phyloP scores from a whole-genome alignment of 2,113 vertebrate genomes.

The Grantiella picta region DNA sequence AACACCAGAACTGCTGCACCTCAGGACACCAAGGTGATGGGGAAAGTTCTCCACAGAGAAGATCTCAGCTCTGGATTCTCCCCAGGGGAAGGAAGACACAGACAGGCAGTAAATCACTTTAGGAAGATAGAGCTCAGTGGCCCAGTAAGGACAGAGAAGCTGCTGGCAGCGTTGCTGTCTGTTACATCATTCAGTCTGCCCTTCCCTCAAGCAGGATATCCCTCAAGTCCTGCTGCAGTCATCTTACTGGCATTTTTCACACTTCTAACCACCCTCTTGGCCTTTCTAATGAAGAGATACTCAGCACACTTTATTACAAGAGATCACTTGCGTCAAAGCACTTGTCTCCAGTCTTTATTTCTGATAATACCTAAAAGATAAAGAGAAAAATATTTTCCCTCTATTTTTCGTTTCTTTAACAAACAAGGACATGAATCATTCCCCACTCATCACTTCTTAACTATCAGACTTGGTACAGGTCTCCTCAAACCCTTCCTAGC shows the following conservation, averaged over 20 bases:
- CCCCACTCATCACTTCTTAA: neutral
- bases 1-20: rapidly evolving
- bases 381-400: neutral
- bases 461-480: neutral
- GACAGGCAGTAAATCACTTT: neutral
- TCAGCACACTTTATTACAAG: neutral
- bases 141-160: neutral
- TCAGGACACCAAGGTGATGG: rapidly evolving
- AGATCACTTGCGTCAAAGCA: neutral
- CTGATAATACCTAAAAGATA: neutral
- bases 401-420: neutral
- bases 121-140: neutral
- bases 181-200: neutral
- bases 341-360: neutral
- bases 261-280: neutral
- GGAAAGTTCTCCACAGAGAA: neutral
- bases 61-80: neutral
- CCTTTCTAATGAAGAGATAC: neutral
- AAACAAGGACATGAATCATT: neutral
- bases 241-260: neutral
- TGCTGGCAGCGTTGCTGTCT: neutral
- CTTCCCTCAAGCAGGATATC: neutral
- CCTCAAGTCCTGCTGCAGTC: neutral
- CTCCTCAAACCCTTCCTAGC: neutral
- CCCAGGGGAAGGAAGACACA: neutral